Evolutionary conservation across 2,888 invertebrate genomes (phyloP).

Genomic region (Athalia circularis): DNA sequence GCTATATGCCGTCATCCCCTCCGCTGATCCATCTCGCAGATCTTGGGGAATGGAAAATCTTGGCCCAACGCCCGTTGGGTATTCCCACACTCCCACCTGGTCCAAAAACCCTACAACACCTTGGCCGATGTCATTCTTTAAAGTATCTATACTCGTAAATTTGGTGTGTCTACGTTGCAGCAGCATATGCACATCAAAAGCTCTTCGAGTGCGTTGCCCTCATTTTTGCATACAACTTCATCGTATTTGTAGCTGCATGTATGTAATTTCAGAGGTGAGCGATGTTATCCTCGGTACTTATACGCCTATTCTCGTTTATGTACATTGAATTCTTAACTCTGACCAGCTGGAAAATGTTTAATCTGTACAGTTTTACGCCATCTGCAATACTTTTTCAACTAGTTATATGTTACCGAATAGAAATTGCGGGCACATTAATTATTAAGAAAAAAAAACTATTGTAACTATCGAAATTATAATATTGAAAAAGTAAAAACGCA

Average conservation of each 20-base stretch:
- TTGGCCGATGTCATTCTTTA: not conserved
- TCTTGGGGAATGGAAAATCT: constrained; percentile 60
- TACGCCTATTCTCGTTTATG: not conserved
- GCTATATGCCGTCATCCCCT: constrained; percentile 75
- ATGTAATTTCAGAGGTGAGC: not conserved
- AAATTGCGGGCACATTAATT: no score
- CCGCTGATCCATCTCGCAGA: constrained; percentile 59
- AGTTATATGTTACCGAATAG: no score
- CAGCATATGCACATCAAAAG: not conserved
- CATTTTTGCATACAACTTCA: not conserved
- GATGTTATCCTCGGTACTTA: not conserved
- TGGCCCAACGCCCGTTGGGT: constrained; percentile 68
- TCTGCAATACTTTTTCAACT: no score
- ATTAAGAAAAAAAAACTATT: no score
- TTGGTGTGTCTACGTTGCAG: not conserved
- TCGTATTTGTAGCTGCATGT: not conserved
- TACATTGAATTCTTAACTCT: not conserved
- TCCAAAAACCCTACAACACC: constrained; percentile 51
- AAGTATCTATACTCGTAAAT: not conserved
- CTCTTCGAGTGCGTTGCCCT: constrained; percentile 12
- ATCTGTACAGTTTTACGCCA: no score
- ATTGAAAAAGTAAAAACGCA: not conserved
- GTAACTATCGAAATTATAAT: not conserved
- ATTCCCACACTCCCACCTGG: constrained; percentile 68
- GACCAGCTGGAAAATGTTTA: no score